Evolutionary conservation across 2,888 invertebrate species (phyloP).

Genomic region (Amphipoea lucens): DNA sequence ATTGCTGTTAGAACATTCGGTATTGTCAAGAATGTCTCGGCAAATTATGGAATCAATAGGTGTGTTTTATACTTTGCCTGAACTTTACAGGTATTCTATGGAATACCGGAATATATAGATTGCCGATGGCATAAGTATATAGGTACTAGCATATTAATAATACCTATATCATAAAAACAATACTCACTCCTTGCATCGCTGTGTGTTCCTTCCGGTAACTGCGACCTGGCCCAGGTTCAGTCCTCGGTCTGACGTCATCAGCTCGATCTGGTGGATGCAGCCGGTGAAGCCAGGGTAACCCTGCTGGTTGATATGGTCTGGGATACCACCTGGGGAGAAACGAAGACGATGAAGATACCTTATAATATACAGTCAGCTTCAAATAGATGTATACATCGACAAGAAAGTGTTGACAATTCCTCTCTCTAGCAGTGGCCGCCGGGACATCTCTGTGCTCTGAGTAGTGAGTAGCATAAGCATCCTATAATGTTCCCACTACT

Average conservation of each 20-base stretch:
- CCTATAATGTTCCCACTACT: not conserved
- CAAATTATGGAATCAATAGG: not conserved
- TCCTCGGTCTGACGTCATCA: conserved; percentile 91
- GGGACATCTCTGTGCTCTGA: not conserved
- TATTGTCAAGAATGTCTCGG: not conserved
- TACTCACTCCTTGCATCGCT: conserved; percentile 94
- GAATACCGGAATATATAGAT: not conserved
- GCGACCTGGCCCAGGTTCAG: conserved; percentile 93
- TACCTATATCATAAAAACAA: not conserved
- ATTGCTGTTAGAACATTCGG: not conserved
- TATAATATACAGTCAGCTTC: not conserved
- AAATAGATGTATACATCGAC: not conserved
- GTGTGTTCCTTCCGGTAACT: conserved; percentile 94
- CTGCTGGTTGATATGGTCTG: conserved; percentile 93
- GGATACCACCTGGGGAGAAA: conserved; percentile 93
- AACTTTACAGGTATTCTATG: not conserved
- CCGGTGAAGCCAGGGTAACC: conserved; percentile 94
- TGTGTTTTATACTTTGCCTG: no score
- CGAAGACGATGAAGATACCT: not conserved
- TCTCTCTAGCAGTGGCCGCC: not conserved
- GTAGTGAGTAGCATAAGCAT: not conserved
- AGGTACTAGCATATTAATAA: not conserved
- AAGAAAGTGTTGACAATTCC: not conserved
- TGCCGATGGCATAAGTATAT: not conserved
- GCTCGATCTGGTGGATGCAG: conserved; percentile 95